Evolutionary conservation across 2,888 invertebrate genomes (phyloP).

Genomic region (Mimumesa dahlbomi): DNA sequence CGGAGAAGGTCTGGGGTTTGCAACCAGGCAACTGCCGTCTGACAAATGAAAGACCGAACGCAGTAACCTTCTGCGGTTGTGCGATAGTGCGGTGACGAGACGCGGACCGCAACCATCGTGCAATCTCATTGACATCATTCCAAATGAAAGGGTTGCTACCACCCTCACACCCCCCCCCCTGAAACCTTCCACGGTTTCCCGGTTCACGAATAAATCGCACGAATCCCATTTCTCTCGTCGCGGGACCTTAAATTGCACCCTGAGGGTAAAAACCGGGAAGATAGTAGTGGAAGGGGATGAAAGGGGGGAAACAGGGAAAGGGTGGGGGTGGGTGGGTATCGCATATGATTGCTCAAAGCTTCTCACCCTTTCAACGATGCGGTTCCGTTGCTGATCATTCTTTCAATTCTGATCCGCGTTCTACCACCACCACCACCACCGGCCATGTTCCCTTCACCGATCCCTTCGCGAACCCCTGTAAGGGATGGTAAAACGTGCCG

Average conservation of each 20-base stretch:
- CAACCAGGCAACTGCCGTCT: conserved; percentile 5
- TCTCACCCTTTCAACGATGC: conserved; percentile 3
- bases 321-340: conserved; percentile 37
- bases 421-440: conserved; percentile 8
- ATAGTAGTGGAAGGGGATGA: conserved; percentile 48
- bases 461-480: too few relatives aligned
- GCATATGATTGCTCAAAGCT: conserved; percentile 71
- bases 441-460: conserved; percentile 1
- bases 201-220: conserved; percentile 39
- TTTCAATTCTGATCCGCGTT: conserved; percentile 14
- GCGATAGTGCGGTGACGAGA: conserved; percentile 34
- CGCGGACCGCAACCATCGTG: conserved; percentile 24
- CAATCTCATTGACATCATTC: conserved; percentile 53
- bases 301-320: not conserved
- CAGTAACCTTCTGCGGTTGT: conserved; percentile 37
- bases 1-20: not conserved
- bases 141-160: conserved; percentile 32
- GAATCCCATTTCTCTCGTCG: conserved; percentile 51
- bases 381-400: conserved; percentile 21
- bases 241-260: conserved; percentile 57
- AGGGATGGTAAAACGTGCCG: conserved; percentile 42
- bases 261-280: too few relatives aligned
- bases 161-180: too few relatives aligned
- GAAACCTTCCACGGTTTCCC: too few relatives aligned
- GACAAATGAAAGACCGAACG: conserved; percentile 51